These are phyloP conservation scores for Phorcus lineatus DNA, from an alignment of 2,888 invertebrate species.

Conservation along the genomic window DNA sequence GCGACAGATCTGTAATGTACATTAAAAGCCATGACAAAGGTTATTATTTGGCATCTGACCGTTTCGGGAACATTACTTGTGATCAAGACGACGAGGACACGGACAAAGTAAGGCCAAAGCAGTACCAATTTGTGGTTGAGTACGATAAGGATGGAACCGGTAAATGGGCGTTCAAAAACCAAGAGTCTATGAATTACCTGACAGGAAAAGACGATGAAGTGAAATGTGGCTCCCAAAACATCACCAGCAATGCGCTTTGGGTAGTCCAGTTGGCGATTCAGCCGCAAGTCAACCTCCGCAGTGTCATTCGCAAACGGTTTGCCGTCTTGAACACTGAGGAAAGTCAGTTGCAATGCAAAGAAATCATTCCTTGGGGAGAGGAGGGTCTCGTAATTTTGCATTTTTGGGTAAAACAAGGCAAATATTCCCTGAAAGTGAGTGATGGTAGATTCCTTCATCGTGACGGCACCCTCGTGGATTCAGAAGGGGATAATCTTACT, in stretches of 20 bases:
- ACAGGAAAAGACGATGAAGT: conserved; percentile 94
- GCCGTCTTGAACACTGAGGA: conserved; percentile 85
- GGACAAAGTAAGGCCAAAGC: conserved; percentile 81
- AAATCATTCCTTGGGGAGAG: conserved; percentile 97
- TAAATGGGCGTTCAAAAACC: conserved; percentile 84
- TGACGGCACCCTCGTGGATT: conserved; percentile 75
- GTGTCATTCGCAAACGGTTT: conserved; percentile 93
- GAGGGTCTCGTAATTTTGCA: conserved; percentile 97
- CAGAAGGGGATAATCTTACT: conserved; percentile 41
- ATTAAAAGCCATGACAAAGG: conserved; percentile 92
- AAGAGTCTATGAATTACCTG: conserved; percentile 90
- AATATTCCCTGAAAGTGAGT: conserved; percentile 96
- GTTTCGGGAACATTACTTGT: conserved; percentile 96
- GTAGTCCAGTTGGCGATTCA: conserved; percentile 94
- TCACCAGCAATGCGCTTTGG: conserved; percentile 91
- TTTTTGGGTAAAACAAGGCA: conserved; percentile 85
- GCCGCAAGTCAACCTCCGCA: conserved; percentile 94
- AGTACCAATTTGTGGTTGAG: conserved; percentile 91
- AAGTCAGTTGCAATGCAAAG: conserved; percentile 83
- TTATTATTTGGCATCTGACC: conserved; percentile 91
- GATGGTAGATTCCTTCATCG: conserved; percentile 85
- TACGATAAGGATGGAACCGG: conserved; percentile 79
- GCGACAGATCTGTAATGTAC: conserved; percentile 83
- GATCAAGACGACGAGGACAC: conserved; percentile 84
- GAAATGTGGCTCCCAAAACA: conserved; percentile 90